Evolutionary conservation across 2,888 invertebrate species (phyloP), one percentile per base, ranked within the genome.

Genomic region (Apodemia mormo): DNA sequence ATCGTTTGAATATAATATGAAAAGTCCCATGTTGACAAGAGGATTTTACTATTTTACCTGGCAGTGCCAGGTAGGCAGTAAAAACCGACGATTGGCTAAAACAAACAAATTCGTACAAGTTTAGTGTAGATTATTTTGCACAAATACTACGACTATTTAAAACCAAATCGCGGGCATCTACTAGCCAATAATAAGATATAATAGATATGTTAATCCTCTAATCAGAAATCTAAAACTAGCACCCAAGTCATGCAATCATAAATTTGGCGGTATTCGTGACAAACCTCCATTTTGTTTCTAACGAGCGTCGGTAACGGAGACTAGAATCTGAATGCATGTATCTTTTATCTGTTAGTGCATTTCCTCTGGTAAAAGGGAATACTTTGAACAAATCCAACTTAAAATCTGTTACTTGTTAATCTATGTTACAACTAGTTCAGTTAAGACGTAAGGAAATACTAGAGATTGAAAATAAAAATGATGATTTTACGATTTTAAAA

Each of bases 181-280:
- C 49, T 49, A 49, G 14, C 49, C 5, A 49, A 4, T 29, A 61
- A 70, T 74, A 74, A 68, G 70, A 54, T 68, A 43, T 29, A 56
- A 49, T 22, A 10, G 70, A 70, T 70, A 61, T 37, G 61, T 54
- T 22, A 58, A 71, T 68, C 68, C 71, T 73, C 37, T 64, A 65
- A 40, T 66, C 65, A 67, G 70, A 71, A 74, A 72, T 71, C 69
- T 66, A 71, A 70, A 75, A 73, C 75, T 71, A 33, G 52, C 71
- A 68, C 71, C 72, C 73, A 71, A 73, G 72, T 71, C 80, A 76
- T 77, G 77, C 77, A 75, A 77, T 80, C 80, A 82, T 84, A 85
- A 82, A 83, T 82, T 83, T 75, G 80, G 77, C 66, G 74, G 76
- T 80, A 79, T 84, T 83, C 85, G 85, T 85, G 85, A 82, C 83